Percentiles rank a stretch among this genome's conserved stretches.
These are phyloP conservation scores for Scolanthus callimorphus DNA, from an alignment of 92 coral and sea anemone genomes.

Conservation along the genomic window DNA sequence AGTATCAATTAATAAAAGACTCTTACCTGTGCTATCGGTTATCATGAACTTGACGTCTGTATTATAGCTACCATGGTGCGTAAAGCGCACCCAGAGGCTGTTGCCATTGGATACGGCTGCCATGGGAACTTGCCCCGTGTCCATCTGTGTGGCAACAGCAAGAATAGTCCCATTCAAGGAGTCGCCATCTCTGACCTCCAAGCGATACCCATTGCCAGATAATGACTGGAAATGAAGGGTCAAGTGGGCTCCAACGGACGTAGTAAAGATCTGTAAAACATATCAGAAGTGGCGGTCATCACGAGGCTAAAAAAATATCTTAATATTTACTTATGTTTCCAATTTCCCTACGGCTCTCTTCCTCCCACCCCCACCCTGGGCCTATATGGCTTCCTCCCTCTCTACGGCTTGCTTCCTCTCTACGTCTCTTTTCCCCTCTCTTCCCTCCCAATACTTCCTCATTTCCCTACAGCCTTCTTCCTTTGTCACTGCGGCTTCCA, in stretches of 20 bases:
- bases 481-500: too few species aligned
- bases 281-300: too few species aligned
- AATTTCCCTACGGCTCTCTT: too few species aligned
- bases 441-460: too few species aligned
- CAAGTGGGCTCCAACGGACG: conserved; percentile 14
- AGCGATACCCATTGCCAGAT: conserved; percentile 12
- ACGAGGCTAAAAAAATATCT: too few species aligned
- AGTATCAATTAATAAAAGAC: neutral
- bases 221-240: conserved; percentile 30
- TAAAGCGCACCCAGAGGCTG: conserved; percentile 41
- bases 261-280: conserved; percentile 32
- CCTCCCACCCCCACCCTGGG: too few species aligned
- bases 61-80: conserved; percentile 1
- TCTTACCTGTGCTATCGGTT: conserved; percentile 25
- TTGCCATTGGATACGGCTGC: conserved; percentile 34
- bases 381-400: too few species aligned
- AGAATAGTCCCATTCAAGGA: conserved; percentile 28
- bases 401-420: too few species aligned
- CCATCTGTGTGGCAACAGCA: conserved; percentile 17
- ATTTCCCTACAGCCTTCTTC: too few species aligned
- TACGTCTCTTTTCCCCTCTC: too few species aligned
- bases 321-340: too few species aligned
- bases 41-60: conserved; percentile 23
- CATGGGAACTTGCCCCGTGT: conserved; percentile 26
- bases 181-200: conserved; percentile 46